Conservation (phyloP, 2,797 vertebrate genomes). For the Cossypha heuglini region DNA sequence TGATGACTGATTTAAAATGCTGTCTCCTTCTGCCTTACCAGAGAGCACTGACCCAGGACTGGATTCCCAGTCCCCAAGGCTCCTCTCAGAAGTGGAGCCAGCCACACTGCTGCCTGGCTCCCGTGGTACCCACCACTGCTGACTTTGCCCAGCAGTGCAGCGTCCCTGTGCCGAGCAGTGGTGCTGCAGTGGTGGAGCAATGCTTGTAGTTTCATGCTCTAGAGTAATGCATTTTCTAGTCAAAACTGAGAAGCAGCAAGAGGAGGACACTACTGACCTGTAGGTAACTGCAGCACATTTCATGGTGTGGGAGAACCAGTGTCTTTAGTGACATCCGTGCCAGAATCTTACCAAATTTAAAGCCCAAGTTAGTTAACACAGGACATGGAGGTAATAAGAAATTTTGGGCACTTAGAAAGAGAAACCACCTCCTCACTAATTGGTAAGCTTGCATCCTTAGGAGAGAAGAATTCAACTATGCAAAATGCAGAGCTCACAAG, state of each 20-base stretch:
- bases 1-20: background rate
- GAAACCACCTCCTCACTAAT: background rate
- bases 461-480: background rate
- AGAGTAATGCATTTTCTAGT: background rate
- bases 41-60: background rate
- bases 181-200: background rate
- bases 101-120: fast-evolving
- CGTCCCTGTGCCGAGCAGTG: fast-evolving
- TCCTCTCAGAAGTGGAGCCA: too few relatives aligned
- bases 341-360: background rate
- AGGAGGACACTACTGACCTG: background rate
- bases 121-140: fast-evolving
- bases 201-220: background rate
- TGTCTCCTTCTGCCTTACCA: background rate
- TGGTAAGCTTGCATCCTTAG: background rate
- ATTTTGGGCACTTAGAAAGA: background rate
- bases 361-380: background rate
- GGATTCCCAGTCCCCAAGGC: background rate
- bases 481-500: background rate
- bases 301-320: fast-evolving
- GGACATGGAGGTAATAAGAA: background rate
- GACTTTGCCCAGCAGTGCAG: background rate
- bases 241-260: background rate
- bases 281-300: background rate
- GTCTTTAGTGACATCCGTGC: background rate